Conservation (phyloP, 2,888 invertebrate genomes). For the Drosophila maculinotata region DNA sequence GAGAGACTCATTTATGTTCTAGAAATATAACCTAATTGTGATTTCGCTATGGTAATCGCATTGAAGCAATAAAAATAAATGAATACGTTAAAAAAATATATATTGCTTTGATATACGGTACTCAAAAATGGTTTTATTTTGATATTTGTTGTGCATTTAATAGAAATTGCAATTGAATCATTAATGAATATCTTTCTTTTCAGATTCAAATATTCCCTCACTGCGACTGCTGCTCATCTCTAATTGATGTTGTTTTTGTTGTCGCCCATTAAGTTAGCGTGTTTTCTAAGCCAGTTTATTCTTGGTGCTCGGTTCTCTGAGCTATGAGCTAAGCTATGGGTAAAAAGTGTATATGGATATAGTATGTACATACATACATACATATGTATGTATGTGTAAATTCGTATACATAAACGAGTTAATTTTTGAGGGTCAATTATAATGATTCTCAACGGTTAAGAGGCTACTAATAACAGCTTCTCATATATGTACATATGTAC, state of each 20-base stretch:
- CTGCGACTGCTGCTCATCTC: conserved; percentile 41
- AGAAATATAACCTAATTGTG: no score
- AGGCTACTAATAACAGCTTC: conserved; percentile 47
- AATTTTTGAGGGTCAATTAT: conserved; percentile 74
- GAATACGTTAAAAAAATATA: background rate
- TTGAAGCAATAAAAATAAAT: no score
- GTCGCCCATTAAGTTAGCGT: conserved; percentile 48
- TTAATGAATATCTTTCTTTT: background rate
- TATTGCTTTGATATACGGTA: background rate
- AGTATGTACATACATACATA: conserved; percentile 4
- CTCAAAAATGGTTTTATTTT: no score
- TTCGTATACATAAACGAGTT: conserved; percentile 21
- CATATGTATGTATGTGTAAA: background rate
- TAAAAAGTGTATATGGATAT: conserved; percentile 29
- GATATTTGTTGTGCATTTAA: background rate
- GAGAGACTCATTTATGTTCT: no score
- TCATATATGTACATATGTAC: background rate
- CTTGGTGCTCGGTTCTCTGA: conserved; percentile 39
- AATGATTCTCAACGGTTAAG: conserved; percentile 56
- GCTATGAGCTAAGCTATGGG: conserved; percentile 47
- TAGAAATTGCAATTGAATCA: background rate
- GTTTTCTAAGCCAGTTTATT: conserved; percentile 28
- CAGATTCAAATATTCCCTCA: background rate
- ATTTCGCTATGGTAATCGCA: no score
- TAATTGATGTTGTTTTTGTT: conserved; percentile 21